Conservation (phyloP, 2,113 vertebrate species). For the Hyperopisus bebe region DNA sequence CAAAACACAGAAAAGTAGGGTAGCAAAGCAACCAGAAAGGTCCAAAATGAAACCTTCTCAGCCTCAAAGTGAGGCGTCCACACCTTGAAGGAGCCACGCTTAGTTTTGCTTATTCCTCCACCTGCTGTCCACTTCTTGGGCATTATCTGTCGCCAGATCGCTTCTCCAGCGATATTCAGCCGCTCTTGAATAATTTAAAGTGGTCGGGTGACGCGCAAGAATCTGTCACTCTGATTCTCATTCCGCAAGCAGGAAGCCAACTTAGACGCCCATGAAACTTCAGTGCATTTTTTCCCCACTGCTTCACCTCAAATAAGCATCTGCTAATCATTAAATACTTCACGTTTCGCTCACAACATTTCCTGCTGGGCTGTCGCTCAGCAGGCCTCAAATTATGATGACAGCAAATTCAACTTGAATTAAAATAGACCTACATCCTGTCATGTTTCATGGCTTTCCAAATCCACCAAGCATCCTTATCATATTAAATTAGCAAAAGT, state of each 20-base stretch:
- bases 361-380: slow-evolving; percentile 16
- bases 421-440: slow-evolving; percentile 10
- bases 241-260: background rate
- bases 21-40: background rate
- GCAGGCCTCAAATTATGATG: slow-evolving; percentile 13
- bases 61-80: background rate
- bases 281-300: background rate
- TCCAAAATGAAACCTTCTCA: background rate
- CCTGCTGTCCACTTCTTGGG: background rate
- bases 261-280: background rate
- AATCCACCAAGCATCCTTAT: background rate
- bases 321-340: slow-evolving; percentile 16
- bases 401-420: slow-evolving; percentile 10
- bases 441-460: slow-evolving; percentile 5
- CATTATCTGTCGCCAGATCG: background rate
- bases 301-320: slow-evolving; percentile 4
- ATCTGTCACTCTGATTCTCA: background rate
- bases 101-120: background rate
- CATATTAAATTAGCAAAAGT: slow-evolving; percentile 1
- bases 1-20: background rate
- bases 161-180: background rate
- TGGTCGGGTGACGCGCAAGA: background rate
- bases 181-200: background rate
- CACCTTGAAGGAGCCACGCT: background rate
- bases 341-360: background rate